Conservation (phyloP, 2,113 vertebrate genomes). For the Thryonomys swinderianus region DNA sequence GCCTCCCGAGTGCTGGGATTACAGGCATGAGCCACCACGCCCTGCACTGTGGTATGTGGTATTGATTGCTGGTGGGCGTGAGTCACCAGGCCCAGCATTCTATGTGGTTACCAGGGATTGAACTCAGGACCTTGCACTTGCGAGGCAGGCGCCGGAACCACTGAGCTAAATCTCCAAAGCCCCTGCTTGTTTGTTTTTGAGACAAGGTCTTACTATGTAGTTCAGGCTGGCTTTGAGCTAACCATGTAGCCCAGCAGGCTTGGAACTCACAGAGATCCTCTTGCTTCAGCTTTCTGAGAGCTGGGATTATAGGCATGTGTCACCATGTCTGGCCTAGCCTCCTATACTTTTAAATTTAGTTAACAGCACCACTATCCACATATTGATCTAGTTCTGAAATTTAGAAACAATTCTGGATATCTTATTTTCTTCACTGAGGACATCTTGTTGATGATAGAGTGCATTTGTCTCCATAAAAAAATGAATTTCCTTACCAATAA, state of each 20-base stretch:
- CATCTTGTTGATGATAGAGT: neutral
- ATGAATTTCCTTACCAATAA: no score
- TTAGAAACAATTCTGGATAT: slow-evolving; percentile 25
- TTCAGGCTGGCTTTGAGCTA: neutral
- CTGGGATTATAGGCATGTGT: neutral
- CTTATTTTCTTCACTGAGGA: neutral
- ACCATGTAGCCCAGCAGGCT: neutral
- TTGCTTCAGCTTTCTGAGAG: neutral
- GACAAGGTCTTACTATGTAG: neutral
- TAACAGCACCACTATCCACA: neutral
- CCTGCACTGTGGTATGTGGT: no score
- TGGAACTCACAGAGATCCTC: neutral
- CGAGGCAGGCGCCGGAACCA: no score
- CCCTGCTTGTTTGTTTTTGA: neutral
- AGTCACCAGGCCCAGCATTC: no score
- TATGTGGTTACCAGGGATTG: no score
- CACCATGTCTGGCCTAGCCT: neutral
- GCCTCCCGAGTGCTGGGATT: neutral
- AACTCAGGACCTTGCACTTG: no score
- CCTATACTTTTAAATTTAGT: neutral
- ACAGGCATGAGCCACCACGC: neutral
- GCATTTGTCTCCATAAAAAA: neutral
- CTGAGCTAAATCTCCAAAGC: no score
- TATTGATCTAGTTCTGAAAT: neutral
- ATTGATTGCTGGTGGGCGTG: no score